Base-by-base conservation (phyloP, 2,797 vertebrate species). In the Coregonus suidteri region DNA sequence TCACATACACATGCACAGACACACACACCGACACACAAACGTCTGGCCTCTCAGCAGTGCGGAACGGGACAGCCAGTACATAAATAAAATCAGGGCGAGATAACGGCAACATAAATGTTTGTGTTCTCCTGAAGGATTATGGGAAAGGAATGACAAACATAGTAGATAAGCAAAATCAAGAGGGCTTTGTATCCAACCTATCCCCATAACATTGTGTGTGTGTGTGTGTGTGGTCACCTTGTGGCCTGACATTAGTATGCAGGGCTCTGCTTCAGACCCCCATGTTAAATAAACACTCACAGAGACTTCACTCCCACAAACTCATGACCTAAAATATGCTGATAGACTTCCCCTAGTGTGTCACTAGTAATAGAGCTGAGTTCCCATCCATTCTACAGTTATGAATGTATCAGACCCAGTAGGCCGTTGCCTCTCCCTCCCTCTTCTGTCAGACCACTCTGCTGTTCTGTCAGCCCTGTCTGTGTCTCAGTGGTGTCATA, bases 281-380 rank as follows among this genome's bases (percentile, higher is more conserved):
- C 89, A 87, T 87, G 84, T 89, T 84, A 92, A 92, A 92, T 91
- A 92, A 92, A 91, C 89, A 92, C 84, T 74, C 77, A 64, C 66
- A 34, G 66, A 79, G 87, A 90, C 81, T 80, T 90, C 89, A 86
- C 83, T 91, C 84, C 85, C 85, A 88, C 87, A 91, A 90, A 90
- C 87, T 84, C 75, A 88, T 82, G 82, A 86, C 88, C 84, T 83
- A 75, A 85, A 90, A 87, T 56, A 73, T 35, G 71, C 53, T 73
- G 37, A 73, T 73, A 18, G 30, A 14, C 31, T 16, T 30, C 16
- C 53, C 31, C 6, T 13, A 31, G 14, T 73, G 52, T 7, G 15
- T 34, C 15, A 56, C 15, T 70, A 16, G 54, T 59, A 20, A 59
- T 70, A 41, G 37, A 41, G 18, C 68, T n/a, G 54, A 6, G 64